Evolutionary conservation across 1,140 invertebrate genomes (phyloP), one percentile per base, ranked within the genome.

Genomic region (Thaumetopoea pityocampa): DNA sequence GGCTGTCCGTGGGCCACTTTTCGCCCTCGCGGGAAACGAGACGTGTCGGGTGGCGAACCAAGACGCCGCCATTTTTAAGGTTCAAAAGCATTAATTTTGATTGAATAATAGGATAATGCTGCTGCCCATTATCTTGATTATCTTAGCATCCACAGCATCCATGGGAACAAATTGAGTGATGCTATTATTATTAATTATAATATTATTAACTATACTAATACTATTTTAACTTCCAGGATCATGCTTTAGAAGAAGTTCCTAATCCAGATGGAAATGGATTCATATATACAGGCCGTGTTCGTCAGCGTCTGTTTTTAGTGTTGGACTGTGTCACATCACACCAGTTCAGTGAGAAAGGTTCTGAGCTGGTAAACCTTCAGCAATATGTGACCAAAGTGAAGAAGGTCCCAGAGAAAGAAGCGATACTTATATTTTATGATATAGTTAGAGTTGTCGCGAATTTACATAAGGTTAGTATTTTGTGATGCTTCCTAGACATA

Each of bases 371-470:
- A 10, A 95, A 94, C 76, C 81, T 95, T 4, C 93, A 95, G 57
- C 91, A 94, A 68, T 93, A 94, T 81, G 92, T 95, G 3, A 94
- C 94, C 29, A 91, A 90, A 74, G 92, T 93, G 51, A 94, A 93
- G 58, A 94, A 92, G 73, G 86, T 95, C 15, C 86, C 87, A 5
- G 93, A 95, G 68, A 90, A 88, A 58, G 92, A 94, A 77, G 91
- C 92, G 14, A 86, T 94, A 23, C 65, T 91, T 19, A 93, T 95
- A 65, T 94, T 95, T 65, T 90, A 90, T 63, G 89, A 94, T 70
- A 91, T 93, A 55, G 91, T 94, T 7, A 87, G 88, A 61, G 90
- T 94, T 40, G 92, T 95, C 3, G 88, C 90, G 18, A 90, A 88
- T 74, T 86, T 95, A 34, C 93, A 95, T 86, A 88, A 91, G 85